Base-by-base conservation (phyloP, 2,888 invertebrate genomes). In the Eilema caniola region DNA sequence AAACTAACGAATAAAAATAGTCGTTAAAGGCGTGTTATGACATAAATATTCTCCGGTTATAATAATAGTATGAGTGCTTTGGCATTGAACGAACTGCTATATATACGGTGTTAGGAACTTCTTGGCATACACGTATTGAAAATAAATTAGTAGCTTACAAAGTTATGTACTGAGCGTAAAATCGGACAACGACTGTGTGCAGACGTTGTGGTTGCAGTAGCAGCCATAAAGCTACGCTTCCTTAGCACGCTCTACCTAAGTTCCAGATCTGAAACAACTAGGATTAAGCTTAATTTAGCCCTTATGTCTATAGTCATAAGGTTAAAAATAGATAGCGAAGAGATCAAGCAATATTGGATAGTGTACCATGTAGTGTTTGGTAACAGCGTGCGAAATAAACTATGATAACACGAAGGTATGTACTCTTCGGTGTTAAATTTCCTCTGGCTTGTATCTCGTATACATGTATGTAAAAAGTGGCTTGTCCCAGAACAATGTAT, bases 301-400 rank as follows among this genome's bases (percentile, higher is more conserved):
- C 66, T 74, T 82, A 66, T 1, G 0, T 0, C 0, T 0, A 0
- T 3, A 0, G 0, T 0, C 1, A 62, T 76, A 80, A 78, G 77
- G 75, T 60, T 63, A 67, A 68, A 31, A 70, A 73, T 69, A 73
- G 80, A 75, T 79, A 81, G 75, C 71, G 66, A 77, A 76, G 2
- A 80, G 86, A 65, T 85, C 87, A 78, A 70, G 61, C 71, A 78
- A 83, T 67, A 73, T 73, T 88, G 84, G 89, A 62, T 77, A 70
- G 56, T 24, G 74, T 79, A 71, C 77, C 83, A 74, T 90, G 89
- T 90, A 89, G 82, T 85, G 87, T 89, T 90, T 86, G 89, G 90
- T 90, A 90, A 89, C 90, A 89, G 85, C 89, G 86, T 89, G 90
- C 84, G 87, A 89, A 93, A 92, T 93, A 93, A 93, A 93, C 92